phyloP scores from a whole-genome alignment of 2,797 vertebrate genomes.

The Eleutherodactylus coqui region DNA sequence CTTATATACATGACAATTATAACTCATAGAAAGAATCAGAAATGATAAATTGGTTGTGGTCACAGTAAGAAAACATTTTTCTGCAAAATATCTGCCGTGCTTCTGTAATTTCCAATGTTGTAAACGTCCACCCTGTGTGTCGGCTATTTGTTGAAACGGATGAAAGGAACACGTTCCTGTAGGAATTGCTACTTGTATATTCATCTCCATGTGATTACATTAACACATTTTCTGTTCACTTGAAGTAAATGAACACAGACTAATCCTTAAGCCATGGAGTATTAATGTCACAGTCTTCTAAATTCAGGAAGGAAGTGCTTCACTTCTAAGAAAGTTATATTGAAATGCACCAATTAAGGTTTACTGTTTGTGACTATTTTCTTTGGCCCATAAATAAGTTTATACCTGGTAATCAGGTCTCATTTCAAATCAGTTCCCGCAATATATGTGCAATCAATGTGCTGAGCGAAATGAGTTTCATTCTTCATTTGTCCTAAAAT shows the following conservation, averaged over 20 bases:
- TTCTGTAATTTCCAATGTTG: neutral
- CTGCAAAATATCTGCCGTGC: neutral
- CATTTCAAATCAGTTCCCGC: constrained; percentile 2
- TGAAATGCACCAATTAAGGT: constrained; percentile 19
- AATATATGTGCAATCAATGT: constrained; percentile 45
- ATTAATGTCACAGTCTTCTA: neutral
- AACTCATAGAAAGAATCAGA: neutral
- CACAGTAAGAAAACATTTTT: neutral
- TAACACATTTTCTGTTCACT: constrained; percentile 9
- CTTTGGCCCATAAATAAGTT: constrained; percentile 1
- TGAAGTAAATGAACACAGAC: neutral
- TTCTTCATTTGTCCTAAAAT: constrained; percentile 37
- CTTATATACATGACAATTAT: no score
- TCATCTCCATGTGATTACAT: neutral
- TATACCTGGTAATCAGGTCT: constrained; percentile 19
- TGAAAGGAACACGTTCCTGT: neutral
- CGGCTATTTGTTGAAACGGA: neutral
- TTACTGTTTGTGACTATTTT: constrained; percentile 29
- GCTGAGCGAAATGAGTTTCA: constrained; percentile 16
- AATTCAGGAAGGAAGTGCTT: constrained; percentile 21
- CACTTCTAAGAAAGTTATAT: neutral
- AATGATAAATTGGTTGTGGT: neutral
- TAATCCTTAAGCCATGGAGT: neutral
- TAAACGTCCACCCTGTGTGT: neutral
- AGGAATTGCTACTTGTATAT: neutral